These are phyloP conservation scores for Dysdera silvatica DNA, from an alignment of 1,140 invertebrate species.

Conservation along the genomic window DNA sequence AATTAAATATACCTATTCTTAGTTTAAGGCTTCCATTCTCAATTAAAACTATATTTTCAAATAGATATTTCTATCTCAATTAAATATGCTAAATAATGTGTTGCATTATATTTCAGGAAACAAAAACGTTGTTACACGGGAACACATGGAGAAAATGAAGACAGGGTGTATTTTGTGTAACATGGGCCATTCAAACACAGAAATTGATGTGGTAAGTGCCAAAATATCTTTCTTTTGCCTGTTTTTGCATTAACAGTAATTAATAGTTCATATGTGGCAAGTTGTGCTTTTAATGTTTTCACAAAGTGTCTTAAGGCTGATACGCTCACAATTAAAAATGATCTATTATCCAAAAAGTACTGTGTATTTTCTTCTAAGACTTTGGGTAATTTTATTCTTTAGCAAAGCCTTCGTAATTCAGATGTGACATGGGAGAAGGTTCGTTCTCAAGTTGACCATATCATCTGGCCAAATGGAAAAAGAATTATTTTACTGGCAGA, in stretches of 20 bases:
- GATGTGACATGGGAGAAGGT: slow-evolving; percentile 97
- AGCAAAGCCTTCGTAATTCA: slow-evolving; percentile 84
- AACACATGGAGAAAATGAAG: slow-evolving; percentile 96
- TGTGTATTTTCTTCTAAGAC: background rate
- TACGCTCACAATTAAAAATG: no score
- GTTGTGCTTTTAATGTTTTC: no score
- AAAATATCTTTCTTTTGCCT: background rate
- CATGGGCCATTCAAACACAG: slow-evolving; percentile 97
- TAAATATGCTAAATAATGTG: background rate
- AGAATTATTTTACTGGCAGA: slow-evolving; percentile 73
- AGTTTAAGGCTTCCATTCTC: no score
- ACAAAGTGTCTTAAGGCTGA: no score
- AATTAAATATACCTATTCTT: no score
- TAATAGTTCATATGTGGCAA: background rate
- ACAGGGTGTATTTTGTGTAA: slow-evolving; percentile 94
- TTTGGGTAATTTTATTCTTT: slow-evolving; percentile 34
- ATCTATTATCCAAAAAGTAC: background rate
- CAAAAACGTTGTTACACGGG: slow-evolving; percentile 89
- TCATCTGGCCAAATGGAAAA: slow-evolving; percentile 48
- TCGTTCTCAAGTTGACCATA: slow-evolving; percentile 77
- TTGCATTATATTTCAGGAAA: slow-evolving; percentile 55
- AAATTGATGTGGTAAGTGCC: slow-evolving; percentile 86
- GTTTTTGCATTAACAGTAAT: background rate
- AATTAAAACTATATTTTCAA: no score
- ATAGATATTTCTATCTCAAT: no score